A percentile compares a stretch with the other conserved stretches of the same genome.
phyloP scores from a whole-genome alignment of 1,140 invertebrate species.

The Aphelenchoides avenae region DNA sequence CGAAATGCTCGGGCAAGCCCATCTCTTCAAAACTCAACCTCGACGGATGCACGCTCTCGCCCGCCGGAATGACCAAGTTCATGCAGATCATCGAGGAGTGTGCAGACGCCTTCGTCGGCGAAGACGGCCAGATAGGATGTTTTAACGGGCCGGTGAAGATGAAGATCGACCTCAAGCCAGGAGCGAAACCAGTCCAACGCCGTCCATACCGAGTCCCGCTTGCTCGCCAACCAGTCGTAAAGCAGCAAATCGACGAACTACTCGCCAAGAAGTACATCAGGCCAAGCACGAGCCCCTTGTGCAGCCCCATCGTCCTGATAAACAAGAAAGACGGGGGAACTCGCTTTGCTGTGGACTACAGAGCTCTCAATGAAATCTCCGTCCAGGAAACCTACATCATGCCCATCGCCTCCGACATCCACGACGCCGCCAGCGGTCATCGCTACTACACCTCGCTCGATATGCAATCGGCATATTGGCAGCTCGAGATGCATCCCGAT shows the following conservation, averaged over 20 bases:
- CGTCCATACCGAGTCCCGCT: slow-evolving; percentile 10
- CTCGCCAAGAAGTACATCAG: slow-evolving; percentile 22
- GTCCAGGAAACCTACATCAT: slow-evolving; percentile 12
- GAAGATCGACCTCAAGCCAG: neutral
- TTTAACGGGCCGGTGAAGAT: slow-evolving; percentile 13
- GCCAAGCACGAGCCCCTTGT: slow-evolving; percentile 11
- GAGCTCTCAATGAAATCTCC: slow-evolving; percentile 10
- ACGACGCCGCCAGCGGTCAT: slow-evolving; percentile 6
- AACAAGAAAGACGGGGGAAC: slow-evolving; percentile 19
- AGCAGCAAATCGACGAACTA: slow-evolving; percentile 29
- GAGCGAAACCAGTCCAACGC: neutral
- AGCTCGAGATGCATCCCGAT: slow-evolving; percentile 1
- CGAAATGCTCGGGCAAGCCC: neutral
- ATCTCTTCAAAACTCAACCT: neutral
- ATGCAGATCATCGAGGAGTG: neutral
- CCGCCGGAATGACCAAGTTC: neutral
- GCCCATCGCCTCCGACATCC: slow-evolving; percentile 3
- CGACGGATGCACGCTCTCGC: neutral
- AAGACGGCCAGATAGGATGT: slow-evolving; percentile 11
- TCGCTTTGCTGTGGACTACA: slow-evolving; percentile 28
- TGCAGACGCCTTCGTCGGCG: neutral
- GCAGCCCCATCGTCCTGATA: slow-evolving; percentile 24
- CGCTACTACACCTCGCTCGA: slow-evolving; percentile 7
- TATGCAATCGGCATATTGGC: slow-evolving; percentile 11
- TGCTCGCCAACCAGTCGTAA: slow-evolving; percentile 15